A percentile compares a stretch with the other conserved stretches of the same genome.
Evolutionary conservation across 2,797 vertebrate genomes (phyloP).

Genomic region (Poeciliopsis turneri): DNA sequence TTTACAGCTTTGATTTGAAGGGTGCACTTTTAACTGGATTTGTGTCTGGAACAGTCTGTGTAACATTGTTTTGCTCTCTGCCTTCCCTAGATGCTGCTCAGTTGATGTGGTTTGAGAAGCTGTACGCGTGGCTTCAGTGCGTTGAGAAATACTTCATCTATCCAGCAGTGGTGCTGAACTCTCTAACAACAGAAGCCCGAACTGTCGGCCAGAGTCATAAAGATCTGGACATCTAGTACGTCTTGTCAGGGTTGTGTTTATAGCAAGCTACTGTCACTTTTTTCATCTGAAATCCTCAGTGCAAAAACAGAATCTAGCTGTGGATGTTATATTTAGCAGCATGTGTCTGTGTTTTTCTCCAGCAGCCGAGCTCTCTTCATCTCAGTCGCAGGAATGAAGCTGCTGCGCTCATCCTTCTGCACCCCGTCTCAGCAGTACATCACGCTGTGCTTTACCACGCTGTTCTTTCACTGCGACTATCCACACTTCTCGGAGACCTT

Average conservation of each 20-base stretch:
- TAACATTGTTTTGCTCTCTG: background rate
- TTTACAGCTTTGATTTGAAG: constrained; percentile 5
- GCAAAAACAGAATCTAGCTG: background rate
- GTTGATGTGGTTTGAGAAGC: constrained; percentile 95
- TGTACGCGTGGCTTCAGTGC: constrained; percentile 91
- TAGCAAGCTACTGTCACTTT: background rate
- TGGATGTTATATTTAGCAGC: background rate
- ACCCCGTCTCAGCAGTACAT: constrained; percentile 89
- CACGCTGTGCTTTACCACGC: constrained; percentile 90
- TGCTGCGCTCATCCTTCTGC: constrained; percentile 89
- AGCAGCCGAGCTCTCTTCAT: constrained; percentile 90
- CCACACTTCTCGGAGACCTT: constrained; percentile 90
- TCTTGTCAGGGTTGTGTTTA: background rate
- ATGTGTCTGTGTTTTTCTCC: constrained; percentile 6
- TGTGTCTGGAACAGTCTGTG: constrained; percentile 4
- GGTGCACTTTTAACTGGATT: background rate
- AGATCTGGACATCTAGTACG: constrained; percentile 90
- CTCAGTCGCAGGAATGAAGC: constrained; percentile 91
- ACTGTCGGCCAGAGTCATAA: constrained; percentile 84
- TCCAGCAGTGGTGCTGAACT: constrained; percentile 90
- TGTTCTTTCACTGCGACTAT: constrained; percentile 93
- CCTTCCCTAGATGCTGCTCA: constrained; percentile 85
- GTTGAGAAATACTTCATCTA: constrained; percentile 92
- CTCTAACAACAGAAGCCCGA: constrained; percentile 88
- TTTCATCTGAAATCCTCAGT: background rate